Percentiles rank a stretch among this genome's conserved stretches.
These are phyloP conservation scores for Porites rus DNA, from an alignment of 92 coral and sea anemone species.

Conservation along the genomic window DNA sequence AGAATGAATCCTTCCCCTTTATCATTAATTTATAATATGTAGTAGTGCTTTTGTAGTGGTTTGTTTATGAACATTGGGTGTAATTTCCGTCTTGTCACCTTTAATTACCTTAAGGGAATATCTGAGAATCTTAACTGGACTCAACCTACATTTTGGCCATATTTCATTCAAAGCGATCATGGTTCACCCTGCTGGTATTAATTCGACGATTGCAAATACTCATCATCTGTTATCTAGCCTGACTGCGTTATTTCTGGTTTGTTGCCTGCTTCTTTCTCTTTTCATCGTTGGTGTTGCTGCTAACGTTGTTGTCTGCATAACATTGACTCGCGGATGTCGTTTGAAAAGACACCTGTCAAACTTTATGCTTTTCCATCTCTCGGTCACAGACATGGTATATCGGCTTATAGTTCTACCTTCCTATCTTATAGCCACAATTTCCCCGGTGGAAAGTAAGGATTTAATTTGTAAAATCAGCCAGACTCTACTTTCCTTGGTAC, in stretches of 20 bases:
- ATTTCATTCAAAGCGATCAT: neutral
- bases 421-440: neutral
- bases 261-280: neutral
- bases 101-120: too few relatives aligned
- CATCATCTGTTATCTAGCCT: neutral
- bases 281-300: conserved; percentile 19
- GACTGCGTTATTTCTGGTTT: neutral
- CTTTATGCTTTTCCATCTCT: conserved; percentile 29
- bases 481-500: neutral
- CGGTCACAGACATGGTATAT: conserved; percentile 13
- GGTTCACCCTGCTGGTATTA: neutral
- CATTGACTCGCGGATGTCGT: conserved; percentile 3
- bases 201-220: neutral
- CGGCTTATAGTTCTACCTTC: conserved; percentile 23
- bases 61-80: neutral
- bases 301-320: conserved; percentile 25
- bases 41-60: neutral
- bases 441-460: neutral
- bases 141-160: neutral
- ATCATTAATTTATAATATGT: neutral
- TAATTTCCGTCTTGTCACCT: neutral
- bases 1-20: too few relatives aligned
- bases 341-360: conserved; percentile 34
- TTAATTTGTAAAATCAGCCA: conserved; percentile 4
- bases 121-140: too few relatives aligned